Percentiles rank a stretch among this genome's conserved stretches.
Evolutionary conservation across 2,113 vertebrate species (phyloP).

Genomic region (Vanacampus margaritifer): DNA sequence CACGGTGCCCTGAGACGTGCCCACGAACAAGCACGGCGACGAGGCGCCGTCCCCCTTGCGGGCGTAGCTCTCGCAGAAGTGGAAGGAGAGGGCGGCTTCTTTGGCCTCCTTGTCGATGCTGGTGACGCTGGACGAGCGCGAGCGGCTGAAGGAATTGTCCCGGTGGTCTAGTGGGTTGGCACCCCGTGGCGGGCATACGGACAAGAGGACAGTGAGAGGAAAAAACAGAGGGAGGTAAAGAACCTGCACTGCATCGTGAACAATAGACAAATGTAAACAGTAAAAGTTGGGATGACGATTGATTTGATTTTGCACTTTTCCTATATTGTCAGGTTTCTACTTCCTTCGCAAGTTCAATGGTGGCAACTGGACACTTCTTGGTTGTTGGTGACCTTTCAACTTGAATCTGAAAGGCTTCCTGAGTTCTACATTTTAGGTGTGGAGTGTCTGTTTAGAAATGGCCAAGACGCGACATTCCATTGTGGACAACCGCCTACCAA

Average conservation of each 20-base stretch:
- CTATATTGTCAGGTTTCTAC: too few relatives aligned
- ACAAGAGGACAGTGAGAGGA: conserved; percentile 76
- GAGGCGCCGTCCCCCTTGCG: conserved; percentile 82
- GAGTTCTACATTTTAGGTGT: too few relatives aligned
- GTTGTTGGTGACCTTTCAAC: too few relatives aligned
- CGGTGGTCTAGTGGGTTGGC: conserved; percentile 87
- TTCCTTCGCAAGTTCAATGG: too few relatives aligned
- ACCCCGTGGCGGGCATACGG: conserved; percentile 76
- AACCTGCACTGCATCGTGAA: conserved; percentile 38
- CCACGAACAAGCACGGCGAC: conserved; percentile 89
- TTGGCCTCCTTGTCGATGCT: conserved; percentile 96
- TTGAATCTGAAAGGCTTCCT: too few relatives aligned
- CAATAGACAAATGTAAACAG: not conserved
- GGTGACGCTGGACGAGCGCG: conserved; percentile 95
- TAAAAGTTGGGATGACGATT: not conserved
- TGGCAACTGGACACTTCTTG: too few relatives aligned
- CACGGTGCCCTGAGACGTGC: conserved; percentile 90
- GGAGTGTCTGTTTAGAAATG: too few relatives aligned
- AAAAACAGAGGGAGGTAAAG: conserved; percentile 71
- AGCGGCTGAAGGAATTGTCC: conserved; percentile 98
- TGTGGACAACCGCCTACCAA: too few relatives aligned
- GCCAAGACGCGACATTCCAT: too few relatives aligned
- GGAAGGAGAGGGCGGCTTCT: conserved; percentile 89
- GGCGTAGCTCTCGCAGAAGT: conserved; percentile 89
- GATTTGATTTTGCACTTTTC: too few relatives aligned